phyloP scores from a whole-genome alignment of 1,140 invertebrate genomes.

The Drosophila lowei region DNA sequence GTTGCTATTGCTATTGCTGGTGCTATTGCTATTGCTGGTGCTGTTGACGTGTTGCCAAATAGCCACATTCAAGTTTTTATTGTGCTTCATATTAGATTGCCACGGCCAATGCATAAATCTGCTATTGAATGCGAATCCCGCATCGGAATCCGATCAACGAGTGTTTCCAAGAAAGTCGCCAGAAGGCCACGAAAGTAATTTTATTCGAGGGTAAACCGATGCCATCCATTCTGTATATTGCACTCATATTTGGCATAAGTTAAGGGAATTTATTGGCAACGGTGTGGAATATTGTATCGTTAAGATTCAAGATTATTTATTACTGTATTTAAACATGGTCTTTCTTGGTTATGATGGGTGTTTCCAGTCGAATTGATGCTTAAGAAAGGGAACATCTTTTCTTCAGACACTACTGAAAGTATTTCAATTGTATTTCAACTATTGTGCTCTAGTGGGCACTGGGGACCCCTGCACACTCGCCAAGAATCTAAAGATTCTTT shows the following conservation, averaged over 20 bases:
- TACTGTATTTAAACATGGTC: no score
- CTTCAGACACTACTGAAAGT: no score
- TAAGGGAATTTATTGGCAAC: background rate
- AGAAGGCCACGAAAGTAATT: slow-evolving; percentile 32
- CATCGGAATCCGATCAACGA: slow-evolving; percentile 50
- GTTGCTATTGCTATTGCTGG: slow-evolving; percentile 28
- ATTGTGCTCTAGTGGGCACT: no score
- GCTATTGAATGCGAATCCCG: slow-evolving; percentile 56
- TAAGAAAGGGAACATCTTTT: no score
- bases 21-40: slow-evolving; percentile 30
- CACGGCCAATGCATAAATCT: slow-evolving; percentile 75
- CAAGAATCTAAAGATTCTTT: no score
- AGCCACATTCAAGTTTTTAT: slow-evolving; percentile 78
- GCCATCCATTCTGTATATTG: slow-evolving; percentile 6
- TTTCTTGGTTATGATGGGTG: no score
- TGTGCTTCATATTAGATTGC: slow-evolving; percentile 80
- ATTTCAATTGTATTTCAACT: no score
- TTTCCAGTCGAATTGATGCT: no score
- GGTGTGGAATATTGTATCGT: background rate
- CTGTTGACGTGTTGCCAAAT: slow-evolving; percentile 79
- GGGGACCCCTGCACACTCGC: no score
- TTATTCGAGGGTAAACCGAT: background rate
- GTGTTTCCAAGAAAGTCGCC: slow-evolving; percentile 49
- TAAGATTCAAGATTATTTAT: no score
- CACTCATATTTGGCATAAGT: slow-evolving; percentile 2